Percentiles rank a stretch among this genome's conserved stretches.
Conservation (phyloP, 2,797 vertebrate species). For the Gymnothorax reevesii region DNA sequence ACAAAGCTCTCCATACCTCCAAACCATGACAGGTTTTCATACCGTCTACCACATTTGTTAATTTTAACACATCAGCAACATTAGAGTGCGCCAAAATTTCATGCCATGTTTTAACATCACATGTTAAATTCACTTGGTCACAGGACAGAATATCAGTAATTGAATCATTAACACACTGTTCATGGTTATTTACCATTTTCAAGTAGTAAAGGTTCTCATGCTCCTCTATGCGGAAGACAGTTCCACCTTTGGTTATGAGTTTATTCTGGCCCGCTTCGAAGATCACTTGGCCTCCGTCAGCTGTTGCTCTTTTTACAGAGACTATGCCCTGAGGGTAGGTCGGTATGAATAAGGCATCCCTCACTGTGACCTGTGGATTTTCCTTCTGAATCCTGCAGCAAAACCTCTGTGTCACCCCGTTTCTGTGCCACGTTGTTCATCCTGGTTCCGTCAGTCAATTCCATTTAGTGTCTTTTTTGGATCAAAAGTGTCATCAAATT, state of each 20-base stretch:
- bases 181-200: constrained; percentile 29
- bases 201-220: constrained; percentile 30
- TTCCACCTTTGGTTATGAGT: too few species aligned
- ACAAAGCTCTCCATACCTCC: too few species aligned
- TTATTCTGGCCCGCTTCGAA: constrained; percentile 35
- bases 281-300: constrained; percentile 17
- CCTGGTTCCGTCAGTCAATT: constrained; percentile 23
- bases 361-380: background rate
- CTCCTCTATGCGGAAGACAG: too few species aligned
- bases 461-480: background rate
- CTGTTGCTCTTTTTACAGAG: constrained; percentile 12
- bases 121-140: constrained; percentile 27
- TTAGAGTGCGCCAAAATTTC: too few species aligned
- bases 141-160: constrained; percentile 32
- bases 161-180: constrained; percentile 25
- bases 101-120: constrained; percentile 42
- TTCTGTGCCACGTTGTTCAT: constrained; percentile 4
- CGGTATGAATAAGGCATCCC: constrained; percentile 12
- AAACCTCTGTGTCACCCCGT: constrained; percentile 32
- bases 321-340: constrained; percentile 7
- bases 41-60: constrained; percentile 19
- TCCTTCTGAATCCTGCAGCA: background rate
- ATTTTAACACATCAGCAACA: constrained; percentile 38
- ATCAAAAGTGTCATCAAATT: background rate
- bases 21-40: too few species aligned